A percentile compares a stretch with the other conserved stretches of the same genome.
Evolutionary conservation across 1,140 invertebrate species (phyloP).

Genomic region (Sweltsa coloradensis): DNA sequence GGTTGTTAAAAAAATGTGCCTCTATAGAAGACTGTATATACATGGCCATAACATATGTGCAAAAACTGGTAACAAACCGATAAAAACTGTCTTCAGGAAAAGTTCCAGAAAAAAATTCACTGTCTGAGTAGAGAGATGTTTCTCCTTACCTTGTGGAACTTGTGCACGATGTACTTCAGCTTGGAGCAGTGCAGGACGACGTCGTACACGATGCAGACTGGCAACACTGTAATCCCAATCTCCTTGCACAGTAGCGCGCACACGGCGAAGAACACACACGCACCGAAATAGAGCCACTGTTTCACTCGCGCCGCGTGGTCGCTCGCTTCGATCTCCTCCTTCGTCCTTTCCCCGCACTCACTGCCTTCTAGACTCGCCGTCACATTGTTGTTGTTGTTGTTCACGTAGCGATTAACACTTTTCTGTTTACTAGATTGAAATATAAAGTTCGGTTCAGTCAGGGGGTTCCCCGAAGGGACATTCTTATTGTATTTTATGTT

Average conservation of each 20-base stretch:
- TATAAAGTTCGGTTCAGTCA: neutral
- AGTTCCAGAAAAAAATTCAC: no score
- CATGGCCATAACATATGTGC: no score
- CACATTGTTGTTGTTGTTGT: neutral
- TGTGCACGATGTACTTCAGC: neutral
- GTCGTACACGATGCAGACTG: slow-evolving; percentile 75
- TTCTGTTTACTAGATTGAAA: no score
- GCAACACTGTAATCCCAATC: slow-evolving; percentile 80
- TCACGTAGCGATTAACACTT: slow-evolving; percentile 6
- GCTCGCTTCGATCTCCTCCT: slow-evolving; percentile 5
- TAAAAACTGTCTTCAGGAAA: no score
- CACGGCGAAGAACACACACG: slow-evolving; percentile 35
- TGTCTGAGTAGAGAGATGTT: no score
- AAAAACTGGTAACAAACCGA: no score
- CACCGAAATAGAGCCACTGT: slow-evolving; percentile 5
- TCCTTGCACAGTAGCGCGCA: slow-evolving; percentile 79
- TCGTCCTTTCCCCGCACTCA: neutral
- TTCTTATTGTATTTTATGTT: neutral
- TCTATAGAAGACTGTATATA: no score
- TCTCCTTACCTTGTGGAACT: slow-evolving; percentile 14
- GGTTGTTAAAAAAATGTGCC: no score
- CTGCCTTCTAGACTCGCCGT: neutral
- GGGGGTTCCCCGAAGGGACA: neutral
- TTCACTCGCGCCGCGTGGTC: slow-evolving; percentile 2
- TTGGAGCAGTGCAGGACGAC: slow-evolving; percentile 29